A percentile compares a stretch with the other conserved stretches of the same genome.
Conservation (phyloP, 2,113 vertebrate species). For the Thermophis baileyi region DNA sequence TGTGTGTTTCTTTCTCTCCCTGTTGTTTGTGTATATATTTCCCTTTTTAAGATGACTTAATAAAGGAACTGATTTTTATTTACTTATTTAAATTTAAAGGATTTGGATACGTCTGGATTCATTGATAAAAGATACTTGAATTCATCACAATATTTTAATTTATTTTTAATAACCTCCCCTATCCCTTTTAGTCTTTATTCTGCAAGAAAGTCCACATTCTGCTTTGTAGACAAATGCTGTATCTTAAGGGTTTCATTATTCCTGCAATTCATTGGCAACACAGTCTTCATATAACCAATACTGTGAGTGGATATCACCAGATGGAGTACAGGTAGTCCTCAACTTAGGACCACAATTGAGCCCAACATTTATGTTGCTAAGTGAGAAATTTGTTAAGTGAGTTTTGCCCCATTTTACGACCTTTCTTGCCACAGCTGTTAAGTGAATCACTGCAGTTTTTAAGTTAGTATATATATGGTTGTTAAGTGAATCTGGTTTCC, state of each 20-base stretch:
- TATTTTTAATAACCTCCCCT: background rate
- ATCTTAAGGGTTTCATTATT: background rate
- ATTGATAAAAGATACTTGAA: background rate
- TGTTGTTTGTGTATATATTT: background rate
- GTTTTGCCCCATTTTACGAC: too few species aligned
- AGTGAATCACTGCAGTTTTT: too few species aligned
- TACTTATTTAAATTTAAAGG: slow-evolving; percentile 36
- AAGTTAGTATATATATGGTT: too few species aligned
- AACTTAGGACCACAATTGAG: too few species aligned
- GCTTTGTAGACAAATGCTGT: background rate
- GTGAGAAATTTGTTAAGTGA: too few species aligned
- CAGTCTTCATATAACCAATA: background rate
- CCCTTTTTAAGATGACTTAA: slow-evolving; percentile 66
- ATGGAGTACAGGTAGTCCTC: background rate
- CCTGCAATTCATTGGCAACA: background rate
- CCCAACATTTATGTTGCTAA: too few species aligned
- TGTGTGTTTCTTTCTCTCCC: background rate
- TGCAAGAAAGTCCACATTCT: background rate
- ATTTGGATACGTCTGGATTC: slow-evolving; percentile 17
- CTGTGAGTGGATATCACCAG: background rate
- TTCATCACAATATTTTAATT: background rate
- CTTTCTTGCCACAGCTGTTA: too few species aligned
- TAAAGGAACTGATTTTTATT: slow-evolving; percentile 56
- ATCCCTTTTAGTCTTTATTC: background rate
- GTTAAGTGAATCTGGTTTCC: too few species aligned